Conservation (phyloP, 2,888 invertebrate genomes). For the Oegoconia quadripuncta region DNA sequence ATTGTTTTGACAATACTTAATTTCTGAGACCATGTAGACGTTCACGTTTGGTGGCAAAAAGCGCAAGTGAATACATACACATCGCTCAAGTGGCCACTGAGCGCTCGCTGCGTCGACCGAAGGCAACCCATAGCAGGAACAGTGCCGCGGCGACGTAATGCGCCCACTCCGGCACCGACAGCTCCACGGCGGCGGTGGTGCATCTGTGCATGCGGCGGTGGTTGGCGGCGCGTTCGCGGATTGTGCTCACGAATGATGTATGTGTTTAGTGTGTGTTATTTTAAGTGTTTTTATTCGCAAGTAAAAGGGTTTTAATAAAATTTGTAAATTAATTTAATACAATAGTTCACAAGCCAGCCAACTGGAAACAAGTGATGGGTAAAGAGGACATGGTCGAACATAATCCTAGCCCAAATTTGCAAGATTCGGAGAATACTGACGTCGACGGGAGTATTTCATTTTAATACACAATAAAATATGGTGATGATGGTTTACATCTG, state of each 20-base stretch:
- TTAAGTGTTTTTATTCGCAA: constrained; percentile 6
- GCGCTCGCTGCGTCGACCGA: constrained; percentile 53
- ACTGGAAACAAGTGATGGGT: no score
- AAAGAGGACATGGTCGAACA: no score
- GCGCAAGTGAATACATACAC: constrained; percentile 39
- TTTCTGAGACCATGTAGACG: no score
- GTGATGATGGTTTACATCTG: no score
- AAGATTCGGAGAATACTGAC: no score
- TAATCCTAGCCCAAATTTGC: no score
- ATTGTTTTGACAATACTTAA: no score
- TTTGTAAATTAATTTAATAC: no score
- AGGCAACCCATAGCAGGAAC: constrained; percentile 63
- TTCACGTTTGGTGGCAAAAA: neutral
- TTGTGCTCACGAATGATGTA: constrained; percentile 27
- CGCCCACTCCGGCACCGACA: constrained; percentile 67
- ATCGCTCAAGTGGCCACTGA: constrained; percentile 47
- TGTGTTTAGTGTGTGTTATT: constrained; percentile 23
- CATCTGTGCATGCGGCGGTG: constrained; percentile 52
- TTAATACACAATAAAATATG: no score
- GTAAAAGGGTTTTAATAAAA: no score
- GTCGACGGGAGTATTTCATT: no score
- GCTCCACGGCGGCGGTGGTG: constrained; percentile 69
- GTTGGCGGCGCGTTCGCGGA: constrained; percentile 28
- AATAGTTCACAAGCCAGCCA: no score
- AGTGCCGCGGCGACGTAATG: constrained; percentile 65